Evolutionary conservation across 2,113 vertebrate genomes (phyloP), one percentile per base, ranked within the genome.

Genomic region (Paralichthys olivaceus): DNA sequence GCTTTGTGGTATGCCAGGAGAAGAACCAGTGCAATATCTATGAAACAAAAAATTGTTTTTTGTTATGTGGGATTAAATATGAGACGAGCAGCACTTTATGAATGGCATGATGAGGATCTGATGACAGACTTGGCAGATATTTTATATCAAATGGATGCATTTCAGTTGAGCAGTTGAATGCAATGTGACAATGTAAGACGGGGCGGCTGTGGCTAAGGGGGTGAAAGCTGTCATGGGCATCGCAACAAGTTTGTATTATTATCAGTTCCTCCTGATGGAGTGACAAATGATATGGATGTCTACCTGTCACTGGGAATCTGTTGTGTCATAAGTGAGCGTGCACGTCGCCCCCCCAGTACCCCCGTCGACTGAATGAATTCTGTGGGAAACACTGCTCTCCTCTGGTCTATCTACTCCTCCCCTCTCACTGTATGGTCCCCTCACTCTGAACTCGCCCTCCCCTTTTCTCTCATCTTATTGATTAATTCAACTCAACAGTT

Each of bases 381-480:
- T 32, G 29, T 7, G 29, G 29, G 29, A 34, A 34, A 8, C 28
- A 12, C 29, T 6, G 45, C 58, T n/a, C 4, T 25, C 62, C 60
- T 29, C 69, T 34, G n/a, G 20, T 64, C 63, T 17, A 22, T 20
- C 32, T 37, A 12, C 29, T 6, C 55, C 58, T n/a, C 4, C 29
- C 62, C 60, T 29, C 69, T 34, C 68, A 68, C 76, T 53, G 72
- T 53, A 64, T 73, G 34, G 47, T 66, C 68, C 72, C 43, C 63
- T 70, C 40, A 68, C 56, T 22, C 60, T 69, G 20, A 51, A 47
- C 53, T 60, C 7, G 0, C 58, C 43, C 67, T 61, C 68, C 73
- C 55, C 57, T 45, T n/a, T 32, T 22, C 22, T 73, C 53, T 11
- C 51, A 62, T 75, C 47, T 29, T 60, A 56, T 7, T 74, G 47